These are phyloP conservation scores for Dinothrombium tinctorium DNA, from an alignment of 1,140 invertebrate genomes.

Conservation along the genomic window DNA sequence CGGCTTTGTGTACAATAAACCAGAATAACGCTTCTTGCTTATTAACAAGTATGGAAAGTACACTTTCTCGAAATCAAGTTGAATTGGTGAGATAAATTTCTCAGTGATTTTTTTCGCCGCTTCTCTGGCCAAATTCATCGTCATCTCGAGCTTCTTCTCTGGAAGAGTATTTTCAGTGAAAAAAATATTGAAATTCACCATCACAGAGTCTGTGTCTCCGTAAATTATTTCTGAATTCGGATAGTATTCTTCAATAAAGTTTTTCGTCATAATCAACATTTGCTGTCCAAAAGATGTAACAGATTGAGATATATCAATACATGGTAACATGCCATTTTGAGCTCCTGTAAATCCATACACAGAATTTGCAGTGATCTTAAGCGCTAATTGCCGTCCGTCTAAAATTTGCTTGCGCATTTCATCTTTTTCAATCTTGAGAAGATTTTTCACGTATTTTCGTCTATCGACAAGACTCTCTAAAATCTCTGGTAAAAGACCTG, in stretches of 20 bases:
- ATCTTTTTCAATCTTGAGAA: conserved; percentile 46
- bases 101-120: background rate
- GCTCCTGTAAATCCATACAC: conserved; percentile 99
- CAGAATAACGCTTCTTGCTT: background rate
- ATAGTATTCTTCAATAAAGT: conserved; percentile 10
- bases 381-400: conserved; percentile 83
- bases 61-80: no score
- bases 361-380: conserved; percentile 94
- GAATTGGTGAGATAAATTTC: no score
- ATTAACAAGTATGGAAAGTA: no score
- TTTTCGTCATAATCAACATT: conserved; percentile 56
- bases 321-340: conserved; percentile 77
- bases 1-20: no score
- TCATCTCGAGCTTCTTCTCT: no score
- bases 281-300: conserved; percentile 84
- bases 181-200: no score
- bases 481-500: conserved; percentile 79
- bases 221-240: conserved; percentile 87
- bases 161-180: no score
- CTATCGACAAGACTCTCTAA: conserved; percentile 86
- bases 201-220: conserved; percentile 96
- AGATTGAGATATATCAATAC: conserved; percentile 78
- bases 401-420: conserved; percentile 57
- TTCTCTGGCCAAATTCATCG: background rate
- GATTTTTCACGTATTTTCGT: conserved; percentile 63